These are phyloP conservation scores for Tricholauxania praeusta DNA, from an alignment of 2,888 invertebrate genomes.

Conservation along the genomic window DNA sequence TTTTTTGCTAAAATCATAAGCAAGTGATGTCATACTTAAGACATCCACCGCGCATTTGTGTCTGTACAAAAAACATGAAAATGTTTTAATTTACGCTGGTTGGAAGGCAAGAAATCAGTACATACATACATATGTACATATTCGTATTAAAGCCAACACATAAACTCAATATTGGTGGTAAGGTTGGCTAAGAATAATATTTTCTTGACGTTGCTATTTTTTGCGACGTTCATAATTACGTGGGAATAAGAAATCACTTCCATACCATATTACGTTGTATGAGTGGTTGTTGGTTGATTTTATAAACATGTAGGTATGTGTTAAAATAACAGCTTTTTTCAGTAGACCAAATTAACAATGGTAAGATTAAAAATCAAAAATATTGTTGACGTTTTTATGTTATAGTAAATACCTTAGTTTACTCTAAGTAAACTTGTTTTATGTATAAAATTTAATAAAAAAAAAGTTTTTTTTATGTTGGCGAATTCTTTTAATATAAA, in stretches of 20 bases:
- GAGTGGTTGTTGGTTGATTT: too few relatives aligned
- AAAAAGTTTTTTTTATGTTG: neutral
- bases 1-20: constrained; percentile 38
- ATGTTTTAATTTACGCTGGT: constrained; percentile 37
- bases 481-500: too few relatives aligned
- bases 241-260: constrained; percentile 12
- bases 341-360: too few relatives aligned
- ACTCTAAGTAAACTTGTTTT: too few relatives aligned
- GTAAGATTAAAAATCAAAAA: too few relatives aligned
- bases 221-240: neutral
- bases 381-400: too few relatives aligned
- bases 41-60: constrained; percentile 5
- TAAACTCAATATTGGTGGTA: neutral
- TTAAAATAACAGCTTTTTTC: too few relatives aligned
- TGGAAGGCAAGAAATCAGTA: constrained; percentile 31
- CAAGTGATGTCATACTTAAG: constrained; percentile 43
- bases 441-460: neutral
- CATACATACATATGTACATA: neutral
- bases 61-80: constrained; percentile 28
- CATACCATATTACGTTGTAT: too few relatives aligned
- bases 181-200: constrained; percentile 17
- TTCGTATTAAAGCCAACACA: constrained; percentile 13
- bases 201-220: neutral
- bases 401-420: too few relatives aligned
- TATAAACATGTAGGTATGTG: too few relatives aligned